Base-by-base conservation (phyloP, 2,797 vertebrate genomes). In the Poeciliopsis presidionis region DNA sequence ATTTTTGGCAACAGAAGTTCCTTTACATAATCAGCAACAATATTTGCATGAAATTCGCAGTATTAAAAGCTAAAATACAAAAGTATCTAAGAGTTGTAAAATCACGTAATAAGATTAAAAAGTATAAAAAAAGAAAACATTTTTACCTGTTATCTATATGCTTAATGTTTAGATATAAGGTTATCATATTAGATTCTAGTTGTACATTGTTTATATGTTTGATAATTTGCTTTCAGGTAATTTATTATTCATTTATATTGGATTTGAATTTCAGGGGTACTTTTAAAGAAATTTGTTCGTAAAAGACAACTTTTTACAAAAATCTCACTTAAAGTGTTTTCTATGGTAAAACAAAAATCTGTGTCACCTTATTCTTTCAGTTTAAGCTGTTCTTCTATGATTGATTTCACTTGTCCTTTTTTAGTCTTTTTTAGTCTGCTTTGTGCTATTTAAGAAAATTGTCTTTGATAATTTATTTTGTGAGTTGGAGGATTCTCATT, bases 1-100 rank as follows among this genome's bases (percentile, higher is more conserved):
- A 91, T 93, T 93, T 93, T 84, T 77, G 84, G 89, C 51, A 81
- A 73, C 73, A 81, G 88, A 78, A 88, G 83, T 91, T 92, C 85
- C 90, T 87, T 86, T 74, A 76, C 13, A n/a, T 76, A 76, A 84
- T 81, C 53, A 49, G 45, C 12, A 13, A 6, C 72, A 49, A 36
- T 30, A n/a, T 72, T 67, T 74, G 45, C 8, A 77, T 14, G 45
- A 30, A 55, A 41, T 41, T 11, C 3, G 4, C 6, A 8, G 16
- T 0, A 72, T 67, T 51, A 69, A 33, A 8, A 67, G 33, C 25
- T 16, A 16, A 70, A 45, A 13, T 70, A 46, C 41, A 70, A 14
- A 70, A 28, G 25, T 28, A 3, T 1, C 41, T 28, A 46, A 16
- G 12, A 45, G 16, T 46, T 45, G 6, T 46, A 45, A 46, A 28